phyloP scores from a whole-genome alignment of 2,888 invertebrate genomes.

The Biston betularia region DNA sequence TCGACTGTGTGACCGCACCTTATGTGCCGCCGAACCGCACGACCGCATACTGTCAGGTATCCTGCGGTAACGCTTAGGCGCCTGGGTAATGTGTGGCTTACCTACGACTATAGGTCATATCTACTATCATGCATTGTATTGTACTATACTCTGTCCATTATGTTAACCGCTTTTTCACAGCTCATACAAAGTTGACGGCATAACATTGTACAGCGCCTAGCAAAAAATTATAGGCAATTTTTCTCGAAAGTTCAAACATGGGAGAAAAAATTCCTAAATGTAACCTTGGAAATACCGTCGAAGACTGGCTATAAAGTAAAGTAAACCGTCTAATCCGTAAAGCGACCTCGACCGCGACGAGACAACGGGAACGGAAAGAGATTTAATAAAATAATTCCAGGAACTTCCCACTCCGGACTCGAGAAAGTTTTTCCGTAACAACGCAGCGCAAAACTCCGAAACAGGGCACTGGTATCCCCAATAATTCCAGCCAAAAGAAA shows the following conservation, averaged over 20 bases:
- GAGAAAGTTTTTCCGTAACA: slow-evolving; percentile 53
- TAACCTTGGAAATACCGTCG: slow-evolving; percentile 7
- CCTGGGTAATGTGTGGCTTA: slow-evolving; percentile 12
- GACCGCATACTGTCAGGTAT: slow-evolving; percentile 11
- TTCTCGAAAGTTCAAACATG: too few species aligned
- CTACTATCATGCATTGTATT: too few species aligned
- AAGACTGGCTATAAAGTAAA: slow-evolving; percentile 23
- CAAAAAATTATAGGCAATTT: too few species aligned
- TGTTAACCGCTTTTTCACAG: too few species aligned
- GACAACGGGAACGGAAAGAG: slow-evolving; percentile 42
- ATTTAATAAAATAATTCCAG: slow-evolving; percentile 47
- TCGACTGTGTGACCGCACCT: slow-evolving; percentile 1
- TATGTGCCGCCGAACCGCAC: background rate
- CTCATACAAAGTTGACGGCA: too few species aligned
- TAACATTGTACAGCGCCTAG: too few species aligned
- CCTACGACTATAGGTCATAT: slow-evolving; percentile 1
- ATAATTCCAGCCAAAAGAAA: background rate
- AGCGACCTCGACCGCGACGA: slow-evolving; percentile 27
- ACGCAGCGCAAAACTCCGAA: slow-evolving; percentile 45
- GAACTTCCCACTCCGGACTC: slow-evolving; percentile 32
- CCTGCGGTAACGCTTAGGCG: slow-evolving; percentile 16
- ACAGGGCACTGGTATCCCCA: slow-evolving; percentile 41
- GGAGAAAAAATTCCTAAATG: too few species aligned
- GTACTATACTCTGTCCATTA: too few species aligned
- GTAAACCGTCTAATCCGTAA: slow-evolving; percentile 30